Percentiles rank a stretch among this genome's conserved stretches.
Evolutionary conservation across 1,140 invertebrate genomes (phyloP).

Genomic region (Meloidogyne chitwoodi): DNA sequence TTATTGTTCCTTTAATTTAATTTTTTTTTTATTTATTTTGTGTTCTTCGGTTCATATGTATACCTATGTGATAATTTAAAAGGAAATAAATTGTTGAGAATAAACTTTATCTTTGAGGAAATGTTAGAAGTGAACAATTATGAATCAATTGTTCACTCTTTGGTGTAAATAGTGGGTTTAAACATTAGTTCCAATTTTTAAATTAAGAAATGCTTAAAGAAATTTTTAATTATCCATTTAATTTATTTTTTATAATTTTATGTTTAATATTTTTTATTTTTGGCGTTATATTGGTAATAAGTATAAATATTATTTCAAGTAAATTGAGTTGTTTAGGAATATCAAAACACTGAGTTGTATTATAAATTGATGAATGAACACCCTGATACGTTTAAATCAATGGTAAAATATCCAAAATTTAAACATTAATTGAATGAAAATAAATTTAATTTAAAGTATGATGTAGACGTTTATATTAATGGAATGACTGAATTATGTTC

Average conservation of each 20-base stretch:
- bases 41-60: too few relatives aligned
- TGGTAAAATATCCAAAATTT: neutral
- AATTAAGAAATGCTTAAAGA: too few relatives aligned
- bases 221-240: neutral
- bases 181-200: too few relatives aligned
- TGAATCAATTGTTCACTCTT: neutral
- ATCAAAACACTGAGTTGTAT: neutral
- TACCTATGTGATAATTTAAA: too few relatives aligned
- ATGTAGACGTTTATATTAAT: neutral
- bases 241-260: neutral
- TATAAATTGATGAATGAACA: slow-evolving; percentile 2
- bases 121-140: too few relatives aligned
- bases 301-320: neutral
- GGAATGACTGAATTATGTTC: slow-evolving; percentile 1
- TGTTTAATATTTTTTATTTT: too few relatives aligned
- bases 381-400: neutral
- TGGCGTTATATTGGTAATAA: neutral
- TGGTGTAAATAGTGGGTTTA: neutral
- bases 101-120: too few relatives aligned
- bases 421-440: neutral
- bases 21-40: too few relatives aligned
- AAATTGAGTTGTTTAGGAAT: neutral
- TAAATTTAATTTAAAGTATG: neutral
- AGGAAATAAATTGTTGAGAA: too few relatives aligned
- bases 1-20: too few relatives aligned